Evolutionary conservation across 1,140 invertebrate genomes (phyloP).

Genomic region (Drosophila navojoa): DNA sequence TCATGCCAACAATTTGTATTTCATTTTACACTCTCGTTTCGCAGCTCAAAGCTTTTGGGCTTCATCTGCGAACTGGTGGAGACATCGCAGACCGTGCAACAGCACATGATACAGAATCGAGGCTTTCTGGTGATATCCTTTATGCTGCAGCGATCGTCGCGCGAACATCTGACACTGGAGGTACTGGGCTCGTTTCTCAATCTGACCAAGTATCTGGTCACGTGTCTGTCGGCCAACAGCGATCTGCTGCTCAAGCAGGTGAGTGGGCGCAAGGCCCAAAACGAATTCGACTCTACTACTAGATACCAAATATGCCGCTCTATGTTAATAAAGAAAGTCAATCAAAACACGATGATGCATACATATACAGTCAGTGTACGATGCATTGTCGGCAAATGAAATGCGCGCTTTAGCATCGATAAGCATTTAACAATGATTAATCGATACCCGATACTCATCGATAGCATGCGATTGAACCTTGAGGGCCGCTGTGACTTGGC

Average conservation of each 20-base stretch:
- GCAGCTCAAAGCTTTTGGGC: constrained; percentile 96
- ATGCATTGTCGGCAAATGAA: not conserved
- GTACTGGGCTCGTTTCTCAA: constrained; percentile 96
- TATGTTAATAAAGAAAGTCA: constrained; percentile 14
- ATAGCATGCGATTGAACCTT: constrained; percentile 45
- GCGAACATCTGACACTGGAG: constrained; percentile 96
- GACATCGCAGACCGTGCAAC: constrained; percentile 97
- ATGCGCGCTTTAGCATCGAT: constrained; percentile 31
- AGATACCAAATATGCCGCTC: constrained; percentile 18
- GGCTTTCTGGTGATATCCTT: constrained; percentile 99
- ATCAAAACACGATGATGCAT: not conserved
- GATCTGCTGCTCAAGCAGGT: constrained; percentile 98
- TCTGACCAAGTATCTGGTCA: constrained; percentile 98
- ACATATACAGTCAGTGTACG: not conserved
- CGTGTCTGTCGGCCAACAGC: constrained; percentile 95
- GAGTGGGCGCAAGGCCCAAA: constrained; percentile 31
- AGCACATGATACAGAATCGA: constrained; percentile 98
- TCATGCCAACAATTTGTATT: not conserved
- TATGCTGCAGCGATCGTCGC: constrained; percentile 96
- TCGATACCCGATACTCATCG: constrained; percentile 37
- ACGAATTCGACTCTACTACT: not conserved
- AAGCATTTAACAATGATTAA: constrained; percentile 36
- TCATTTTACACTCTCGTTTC: constrained; percentile 37
- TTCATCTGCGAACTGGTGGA: constrained; percentile 99
- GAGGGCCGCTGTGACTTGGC: constrained; percentile 41